Evolutionary conservation across 2,797 vertebrate species (phyloP).

Genomic region (Botia kubotai): DNA sequence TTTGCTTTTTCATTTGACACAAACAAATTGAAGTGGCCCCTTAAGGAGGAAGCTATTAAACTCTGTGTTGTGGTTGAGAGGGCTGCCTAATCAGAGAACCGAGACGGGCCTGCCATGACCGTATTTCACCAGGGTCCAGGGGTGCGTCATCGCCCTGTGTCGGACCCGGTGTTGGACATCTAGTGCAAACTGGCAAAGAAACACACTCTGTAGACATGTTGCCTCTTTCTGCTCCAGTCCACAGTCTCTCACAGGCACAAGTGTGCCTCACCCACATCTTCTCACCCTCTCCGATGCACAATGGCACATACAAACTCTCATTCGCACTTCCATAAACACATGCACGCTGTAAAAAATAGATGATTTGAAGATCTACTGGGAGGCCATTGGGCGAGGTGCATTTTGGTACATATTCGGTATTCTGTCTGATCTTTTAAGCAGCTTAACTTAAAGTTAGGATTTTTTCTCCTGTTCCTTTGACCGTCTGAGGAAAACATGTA

Average conservation of each 20-base stretch:
- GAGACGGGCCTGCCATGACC: constrained; percentile 42
- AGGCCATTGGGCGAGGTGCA: neutral
- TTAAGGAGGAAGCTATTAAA: constrained; percentile 40
- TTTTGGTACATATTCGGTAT: constrained; percentile 23
- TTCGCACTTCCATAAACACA: constrained; percentile 9
- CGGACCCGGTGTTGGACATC: constrained; percentile 1
- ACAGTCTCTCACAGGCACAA: constrained; percentile 10
- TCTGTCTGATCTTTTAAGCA: constrained; percentile 4
- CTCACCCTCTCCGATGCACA: neutral
- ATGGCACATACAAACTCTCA: neutral
- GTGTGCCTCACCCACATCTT: constrained; percentile 24
- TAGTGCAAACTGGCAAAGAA: constrained; percentile 8
- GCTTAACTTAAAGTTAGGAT: constrained; percentile 33
- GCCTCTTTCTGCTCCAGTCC: constrained; percentile 13
- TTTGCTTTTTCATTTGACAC: constrained; percentile 37
- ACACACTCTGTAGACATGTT: constrained; percentile 4
- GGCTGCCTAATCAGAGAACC: constrained; percentile 50
- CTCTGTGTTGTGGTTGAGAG: constrained; percentile 33
- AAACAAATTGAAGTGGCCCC: constrained; percentile 42
- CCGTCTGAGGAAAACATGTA: constrained; percentile 27
- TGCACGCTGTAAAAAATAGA: neutral
- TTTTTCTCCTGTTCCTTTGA: constrained; percentile 26
- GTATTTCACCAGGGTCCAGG: constrained; percentile 49
- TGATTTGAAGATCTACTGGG: neutral
- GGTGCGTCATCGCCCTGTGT: constrained; percentile 49